Evolutionary conservation across 2,113 vertebrate genomes (phyloP), one percentile per base, ranked within the genome.

Genomic region (Notechis scutatus): DNA sequence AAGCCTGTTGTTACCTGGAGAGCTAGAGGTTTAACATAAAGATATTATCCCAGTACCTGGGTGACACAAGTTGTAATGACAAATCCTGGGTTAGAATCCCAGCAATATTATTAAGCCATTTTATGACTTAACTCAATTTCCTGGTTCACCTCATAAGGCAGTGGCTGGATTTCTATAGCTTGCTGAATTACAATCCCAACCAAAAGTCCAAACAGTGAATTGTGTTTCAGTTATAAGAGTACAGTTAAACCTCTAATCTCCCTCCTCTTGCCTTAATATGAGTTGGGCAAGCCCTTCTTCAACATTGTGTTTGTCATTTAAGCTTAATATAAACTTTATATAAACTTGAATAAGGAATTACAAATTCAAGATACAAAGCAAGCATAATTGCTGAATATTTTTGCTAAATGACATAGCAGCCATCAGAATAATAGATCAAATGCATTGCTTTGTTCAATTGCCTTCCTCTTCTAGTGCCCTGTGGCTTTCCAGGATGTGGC

Each of bases 401-500:
- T 42, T 91, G 47, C 29, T 81, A 54, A 55, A 54, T 6, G 11
- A 20, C 18, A 54, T 26, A 1, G 18, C 29, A 88, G 34, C 20
- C 18, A 39, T n/a, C 50, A 18, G 50, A 88, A 54, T 26, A 45
- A 24, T 5, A 54, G 42, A 20, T 50, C 21, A 39, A 52, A 15
- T 54, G n/a, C 39, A 88, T 88, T 26, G 24, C 42, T 57, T 50
- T 85, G 14, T 15, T 54, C 10, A 15, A 39, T 91, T 55, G 23
- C 15, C 11, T 54, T 64, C 23, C n/a, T 74, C 34, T 56, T 14
- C 52, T 89, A 89, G 92, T 56, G 64, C 9, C 92, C 92, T 5
- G 34, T 92, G 34, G 24, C 61, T 23, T 89, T 92, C 8, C 61
- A 89, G 15, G 92, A 92, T n/a, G 87, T 92, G 87, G 87, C 92